Base-by-base conservation (phyloP, 2,113 vertebrate species). In the Monopterus albus region DNA sequence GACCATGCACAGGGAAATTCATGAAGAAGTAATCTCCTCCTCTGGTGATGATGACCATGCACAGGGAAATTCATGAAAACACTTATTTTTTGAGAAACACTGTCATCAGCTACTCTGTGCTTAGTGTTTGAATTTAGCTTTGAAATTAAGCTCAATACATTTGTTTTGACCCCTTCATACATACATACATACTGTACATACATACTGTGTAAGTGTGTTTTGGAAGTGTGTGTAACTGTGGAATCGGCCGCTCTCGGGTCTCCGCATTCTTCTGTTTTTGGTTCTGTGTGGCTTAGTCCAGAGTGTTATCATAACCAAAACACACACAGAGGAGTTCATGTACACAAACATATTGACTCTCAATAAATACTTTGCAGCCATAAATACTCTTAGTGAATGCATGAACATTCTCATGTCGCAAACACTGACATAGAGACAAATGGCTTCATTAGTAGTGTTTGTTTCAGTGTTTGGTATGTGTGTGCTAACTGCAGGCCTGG, bases 231-330 rank as follows among this genome's bases (percentile, higher is more conserved):
- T 25, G 17, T 20, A 20, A 52, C 43, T 57, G 14, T 57, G 75
- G 57, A 81, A 67, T 79, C 38, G 57, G 63, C 47, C 35, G 20
- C 51, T 57, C 55, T 50, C 43, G 47, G 46, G 57, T 79, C 74
- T 53, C 13, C 4, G 6, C 66, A 72, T 79, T 76, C 64, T 69
- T 63, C 40, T 55, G 21, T 42, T 38, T 51, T 49, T 52, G 49
- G 36, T 75, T 62, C 81, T 77, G 83, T 85, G 83, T 80, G 66
- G 65, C 52, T 33, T 26, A 31, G 67, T 56, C 23, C 62, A 26
- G 36, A 66, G 69, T 64, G 64, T 69, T 77, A 58, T 67, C 64
- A 64, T 58, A 64, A 36, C 52, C 36, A 52, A 62, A 81, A 67
- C 55, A 71, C 47, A 70, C 52, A 67, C 40, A 62, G 59, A 49